These are phyloP conservation scores for Meta bourneti DNA, from an alignment of 2,888 invertebrate species.

Conservation along the genomic window DNA sequence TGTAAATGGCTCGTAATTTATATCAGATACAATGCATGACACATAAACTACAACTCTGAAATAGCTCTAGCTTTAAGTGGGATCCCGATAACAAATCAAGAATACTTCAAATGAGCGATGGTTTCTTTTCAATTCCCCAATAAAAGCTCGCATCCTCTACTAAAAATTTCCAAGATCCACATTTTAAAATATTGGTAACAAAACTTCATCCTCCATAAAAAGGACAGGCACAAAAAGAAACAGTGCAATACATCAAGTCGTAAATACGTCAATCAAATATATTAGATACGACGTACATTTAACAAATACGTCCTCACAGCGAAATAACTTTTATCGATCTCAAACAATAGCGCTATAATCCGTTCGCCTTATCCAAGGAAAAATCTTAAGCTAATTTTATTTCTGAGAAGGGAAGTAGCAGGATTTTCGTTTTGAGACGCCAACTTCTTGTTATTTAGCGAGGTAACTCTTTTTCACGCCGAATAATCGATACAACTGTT, in stretches of 20 bases:
- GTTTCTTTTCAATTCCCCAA: too few relatives aligned
- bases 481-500: slow-evolving; percentile 32
- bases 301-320: slow-evolving; percentile 29
- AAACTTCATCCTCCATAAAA: too few relatives aligned
- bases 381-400: neutral
- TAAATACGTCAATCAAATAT: slow-evolving; percentile 43
- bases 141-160: too few relatives aligned
- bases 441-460: neutral
- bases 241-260: neutral
- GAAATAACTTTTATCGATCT: slow-evolving; percentile 32
- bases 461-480: neutral
- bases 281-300: slow-evolving; percentile 4
- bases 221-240: neutral
- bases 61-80: too few relatives aligned
- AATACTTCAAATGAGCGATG: too few relatives aligned
- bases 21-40: too few relatives aligned
- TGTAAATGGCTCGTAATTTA: too few relatives aligned
- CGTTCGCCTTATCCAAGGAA: slow-evolving; percentile 13
- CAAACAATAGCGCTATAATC: slow-evolving; percentile 6
- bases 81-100: too few relatives aligned
- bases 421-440: neutral
- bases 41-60: too few relatives aligned
- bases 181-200: too few relatives aligned
- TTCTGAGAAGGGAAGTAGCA: too few relatives aligned
- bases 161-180: too few relatives aligned